These are phyloP conservation scores for Cossypha heuglini DNA, from an alignment of 2,797 vertebrate species.

Conservation along the genomic window DNA sequence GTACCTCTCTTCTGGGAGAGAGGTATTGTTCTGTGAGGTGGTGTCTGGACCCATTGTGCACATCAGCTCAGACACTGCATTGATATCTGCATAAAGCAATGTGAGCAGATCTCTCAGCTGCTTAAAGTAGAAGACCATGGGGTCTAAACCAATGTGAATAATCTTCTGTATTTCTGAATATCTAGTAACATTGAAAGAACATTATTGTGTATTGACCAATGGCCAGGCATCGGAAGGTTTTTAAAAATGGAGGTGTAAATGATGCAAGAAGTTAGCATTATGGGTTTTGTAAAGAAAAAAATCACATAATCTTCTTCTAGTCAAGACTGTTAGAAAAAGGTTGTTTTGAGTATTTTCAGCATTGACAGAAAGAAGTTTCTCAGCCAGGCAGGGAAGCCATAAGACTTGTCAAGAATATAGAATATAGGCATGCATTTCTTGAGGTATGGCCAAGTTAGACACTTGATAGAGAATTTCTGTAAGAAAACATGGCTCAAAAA, in stretches of 20 bases:
- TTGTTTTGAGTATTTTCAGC: neutral
- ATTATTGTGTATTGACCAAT: neutral
- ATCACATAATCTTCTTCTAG: neutral
- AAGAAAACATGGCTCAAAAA: neutral
- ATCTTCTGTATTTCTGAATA: neutral
- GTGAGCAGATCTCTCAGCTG: neutral
- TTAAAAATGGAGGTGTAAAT: neutral
- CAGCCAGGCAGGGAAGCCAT: neutral
- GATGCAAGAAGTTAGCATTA: neutral
- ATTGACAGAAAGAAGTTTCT: neutral
- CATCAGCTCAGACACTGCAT: neutral
- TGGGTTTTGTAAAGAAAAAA: neutral
- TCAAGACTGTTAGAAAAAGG: neutral
- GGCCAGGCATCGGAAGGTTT: neutral
- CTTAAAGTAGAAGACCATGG: neutral
- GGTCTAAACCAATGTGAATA: neutral
- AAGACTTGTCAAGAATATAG: neutral
- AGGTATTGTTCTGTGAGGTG: neutral
- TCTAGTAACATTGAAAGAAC: neutral
- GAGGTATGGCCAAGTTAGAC: neutral
- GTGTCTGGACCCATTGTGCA: neutral
- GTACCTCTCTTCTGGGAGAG: neutral
- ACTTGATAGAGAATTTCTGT: neutral
- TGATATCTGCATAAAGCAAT: accelerated
- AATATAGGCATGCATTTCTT: neutral